phyloP scores from a whole-genome alignment of 2,113 vertebrate genomes.

The Tragelaphus strepsiceros region DNA sequence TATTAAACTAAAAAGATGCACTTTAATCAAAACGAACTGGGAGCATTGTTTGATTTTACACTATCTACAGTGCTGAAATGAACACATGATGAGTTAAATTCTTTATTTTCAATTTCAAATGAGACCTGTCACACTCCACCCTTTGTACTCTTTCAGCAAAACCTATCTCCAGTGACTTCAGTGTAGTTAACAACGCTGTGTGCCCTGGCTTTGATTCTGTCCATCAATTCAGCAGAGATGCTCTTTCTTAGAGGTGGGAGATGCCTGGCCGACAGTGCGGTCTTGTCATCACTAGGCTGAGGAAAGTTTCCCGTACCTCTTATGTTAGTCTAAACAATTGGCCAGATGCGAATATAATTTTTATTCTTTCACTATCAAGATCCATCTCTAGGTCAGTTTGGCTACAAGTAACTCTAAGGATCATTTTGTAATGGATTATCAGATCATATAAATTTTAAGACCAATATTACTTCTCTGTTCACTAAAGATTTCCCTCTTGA shows the following conservation, averaged over 20 bases:
- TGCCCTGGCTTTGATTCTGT: neutral
- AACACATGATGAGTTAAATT: neutral
- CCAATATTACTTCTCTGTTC: neutral
- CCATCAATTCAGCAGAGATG: neutral
- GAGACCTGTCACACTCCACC: neutral
- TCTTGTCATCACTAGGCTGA: neutral
- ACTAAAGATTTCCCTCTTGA: neutral
- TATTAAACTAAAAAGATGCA: neutral
- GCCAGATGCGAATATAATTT: neutral
- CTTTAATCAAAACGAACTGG: neutral
- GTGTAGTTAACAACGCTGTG: neutral
- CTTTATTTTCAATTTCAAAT: neutral
- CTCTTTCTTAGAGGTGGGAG: neutral
- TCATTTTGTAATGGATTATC: neutral
- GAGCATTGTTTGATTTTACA: neutral
- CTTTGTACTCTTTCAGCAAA: neutral
- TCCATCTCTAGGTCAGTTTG: neutral
- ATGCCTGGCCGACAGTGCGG: accelerated
- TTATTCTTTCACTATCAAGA: neutral
- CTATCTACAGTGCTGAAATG: neutral
- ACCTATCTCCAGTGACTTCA: neutral
- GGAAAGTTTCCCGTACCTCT: neutral
- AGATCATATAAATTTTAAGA: neutral
- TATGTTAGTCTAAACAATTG: neutral
- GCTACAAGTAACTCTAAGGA: neutral